phyloP scores from a whole-genome alignment of 2,888 invertebrate genomes.

The Tachina fera region DNA sequence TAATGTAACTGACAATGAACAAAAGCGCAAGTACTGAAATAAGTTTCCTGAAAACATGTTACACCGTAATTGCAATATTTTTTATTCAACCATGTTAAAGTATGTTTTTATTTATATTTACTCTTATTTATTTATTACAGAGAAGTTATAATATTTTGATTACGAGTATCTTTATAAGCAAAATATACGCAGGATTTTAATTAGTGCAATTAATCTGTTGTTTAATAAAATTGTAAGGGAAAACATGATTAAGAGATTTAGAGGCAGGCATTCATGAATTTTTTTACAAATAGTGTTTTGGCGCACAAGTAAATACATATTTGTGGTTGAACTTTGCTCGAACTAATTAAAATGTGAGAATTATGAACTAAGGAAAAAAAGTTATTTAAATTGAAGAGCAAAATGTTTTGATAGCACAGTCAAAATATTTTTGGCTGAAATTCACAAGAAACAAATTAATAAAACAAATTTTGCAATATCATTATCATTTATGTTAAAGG shows the following conservation, averaged over 20 bases:
- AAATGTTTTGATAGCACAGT: too few relatives aligned
- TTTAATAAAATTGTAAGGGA: slow-evolving; percentile 74
- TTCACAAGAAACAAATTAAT: too few relatives aligned
- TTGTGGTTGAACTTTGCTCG: slow-evolving; percentile 52
- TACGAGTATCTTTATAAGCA: slow-evolving; percentile 50
- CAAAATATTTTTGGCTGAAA: too few relatives aligned
- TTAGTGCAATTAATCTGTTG: slow-evolving; percentile 82
- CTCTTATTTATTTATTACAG: slow-evolving; percentile 48
- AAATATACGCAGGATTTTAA: slow-evolving; percentile 76
- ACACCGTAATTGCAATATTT: neutral
- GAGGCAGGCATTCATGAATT: slow-evolving; percentile 32
- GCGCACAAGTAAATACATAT: slow-evolving; percentile 28
- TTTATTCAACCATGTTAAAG: too few relatives aligned
- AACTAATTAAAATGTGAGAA: slow-evolving; percentile 37
- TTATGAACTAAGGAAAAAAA: neutral
- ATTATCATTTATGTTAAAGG: too few relatives aligned
- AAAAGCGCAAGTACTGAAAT: neutral
- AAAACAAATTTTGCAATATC: too few relatives aligned
- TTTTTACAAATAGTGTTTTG: slow-evolving; percentile 7
- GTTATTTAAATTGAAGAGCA: too few relatives aligned
- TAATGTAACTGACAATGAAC: neutral
- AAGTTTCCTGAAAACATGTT: neutral
- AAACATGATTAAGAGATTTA: slow-evolving; percentile 70
- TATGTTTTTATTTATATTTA: slow-evolving; percentile 68
- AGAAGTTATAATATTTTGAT: slow-evolving; percentile 68